phyloP scores from a whole-genome alignment of 2,797 vertebrate species.

The Chaetophractus vellerosus region DNA sequence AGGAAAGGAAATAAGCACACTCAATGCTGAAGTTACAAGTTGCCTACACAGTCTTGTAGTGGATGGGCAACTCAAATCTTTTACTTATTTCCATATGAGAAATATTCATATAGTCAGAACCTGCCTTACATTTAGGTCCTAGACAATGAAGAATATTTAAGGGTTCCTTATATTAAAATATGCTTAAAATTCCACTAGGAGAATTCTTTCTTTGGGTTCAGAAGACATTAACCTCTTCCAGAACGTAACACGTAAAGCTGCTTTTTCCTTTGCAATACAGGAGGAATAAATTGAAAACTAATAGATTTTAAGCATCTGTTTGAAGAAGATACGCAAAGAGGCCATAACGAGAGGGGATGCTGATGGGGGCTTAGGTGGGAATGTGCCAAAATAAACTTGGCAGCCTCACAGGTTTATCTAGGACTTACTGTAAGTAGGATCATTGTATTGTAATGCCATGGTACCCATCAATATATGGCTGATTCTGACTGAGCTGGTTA shows the following conservation, averaged over 20 bases:
- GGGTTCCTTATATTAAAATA: background rate
- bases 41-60: background rate
- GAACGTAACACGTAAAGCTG: background rate
- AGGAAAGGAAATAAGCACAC: background rate
- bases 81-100: constrained; percentile 35
- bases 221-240: constrained; percentile 27
- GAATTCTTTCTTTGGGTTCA: constrained; percentile 4
- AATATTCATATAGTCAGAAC: constrained; percentile 1
- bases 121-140: background rate
- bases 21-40: background rate
- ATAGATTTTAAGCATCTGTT: constrained; percentile 47
- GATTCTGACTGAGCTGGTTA: constrained; percentile 20
- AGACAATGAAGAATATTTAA: background rate
- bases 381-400: background rate
- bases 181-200: background rate
- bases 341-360: background rate
- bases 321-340: constrained; percentile 56
- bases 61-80: background rate
- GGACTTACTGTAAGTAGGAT: background rate
- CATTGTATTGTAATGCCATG: background rate
- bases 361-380: background rate
- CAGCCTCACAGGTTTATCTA: background rate
- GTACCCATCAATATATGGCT: background rate
- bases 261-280: constrained; percentile 34
- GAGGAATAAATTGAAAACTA: constrained; percentile 58